phyloP scores from a whole-genome alignment of 2,888 invertebrate species.

The Andrena marginata region DNA sequence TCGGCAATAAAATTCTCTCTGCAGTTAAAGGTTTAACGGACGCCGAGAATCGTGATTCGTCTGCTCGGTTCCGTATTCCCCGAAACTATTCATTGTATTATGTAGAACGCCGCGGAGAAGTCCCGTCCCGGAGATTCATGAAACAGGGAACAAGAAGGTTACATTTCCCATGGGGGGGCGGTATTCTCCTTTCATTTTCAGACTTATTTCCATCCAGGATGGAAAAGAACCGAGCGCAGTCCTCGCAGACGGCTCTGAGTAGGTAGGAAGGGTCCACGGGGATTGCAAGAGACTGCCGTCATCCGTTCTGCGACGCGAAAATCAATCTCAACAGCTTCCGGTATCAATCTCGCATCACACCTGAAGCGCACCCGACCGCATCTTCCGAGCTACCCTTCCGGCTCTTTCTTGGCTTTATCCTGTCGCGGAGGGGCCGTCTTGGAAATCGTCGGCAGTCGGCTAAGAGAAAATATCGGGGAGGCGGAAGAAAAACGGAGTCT shows the following conservation, averaged over 20 bases:
- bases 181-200: conserved; percentile 66
- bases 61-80: conserved; percentile 18
- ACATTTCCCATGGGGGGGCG: conserved; percentile 75
- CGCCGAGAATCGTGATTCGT: background rate
- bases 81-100: conserved; percentile 24
- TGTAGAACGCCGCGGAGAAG: conserved; percentile 39
- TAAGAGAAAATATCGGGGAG: conserved; percentile 20
- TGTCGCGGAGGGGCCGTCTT: conserved; percentile 26
- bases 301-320: conserved; percentile 67
- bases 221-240: conserved; percentile 42
- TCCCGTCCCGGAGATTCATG: conserved; percentile 58
- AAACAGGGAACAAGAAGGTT: conserved; percentile 67
- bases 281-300: conserved; percentile 46
- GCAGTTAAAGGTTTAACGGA: background rate
- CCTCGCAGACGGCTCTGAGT: conserved; percentile 44
- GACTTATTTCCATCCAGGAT: conserved; percentile 68
- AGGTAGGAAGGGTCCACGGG: conserved; percentile 45
- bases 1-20: too few species aligned
- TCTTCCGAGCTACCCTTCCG: conserved; percentile 32
- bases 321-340: conserved; percentile 75
- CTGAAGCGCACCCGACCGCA: conserved; percentile 62
- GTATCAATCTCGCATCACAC: conserved; percentile 74
- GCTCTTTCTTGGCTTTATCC: conserved; percentile 38
- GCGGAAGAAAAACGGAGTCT: conserved; percentile 16
- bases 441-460: conserved; percentile 33